Base-by-base conservation (phyloP, 1,140 invertebrate species). In the Hylaeus volcanicus region DNA sequence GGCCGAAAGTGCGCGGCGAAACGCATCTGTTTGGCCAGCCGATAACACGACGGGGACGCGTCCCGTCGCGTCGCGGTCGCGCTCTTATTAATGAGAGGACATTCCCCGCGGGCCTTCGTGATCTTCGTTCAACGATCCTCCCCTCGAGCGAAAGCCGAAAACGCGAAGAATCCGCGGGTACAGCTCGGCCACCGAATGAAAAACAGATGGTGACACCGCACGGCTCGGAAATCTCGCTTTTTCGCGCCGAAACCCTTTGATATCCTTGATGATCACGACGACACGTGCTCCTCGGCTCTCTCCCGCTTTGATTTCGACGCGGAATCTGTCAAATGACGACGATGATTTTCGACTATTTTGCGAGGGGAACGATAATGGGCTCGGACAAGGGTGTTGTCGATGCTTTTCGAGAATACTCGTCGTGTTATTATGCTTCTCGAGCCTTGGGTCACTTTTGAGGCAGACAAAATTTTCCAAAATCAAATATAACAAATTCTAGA, bases 141-240 rank as follows among this genome's bases (percentile, higher is more conserved):
- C 71, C 63, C 4, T 43, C 76, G 79, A 74, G 53, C 66, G 76
- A 75, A 69, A 80, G 55, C 3, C 72, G 63, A 68, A 80, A 75
- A 80, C 75, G 76, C 78, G 71, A 84, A 88, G 87, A 87, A 89
- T 89, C 86, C 84, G 78, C 81, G 63, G 5, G 45, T 60, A 73
- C 78, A 55, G 74, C 60, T 68, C 53, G 55, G 74, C 43, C 43
- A 63, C 51, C 80, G 84, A 77, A 88, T 89, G 87, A 88, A 89
- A 88, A 89, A 89, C 88, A 88, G 86, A 88, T 88, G 88, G 79
- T 80, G 84, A 39, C 64, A 75, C 83, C 81, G 84, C 26, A 70
- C 70, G 26, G 14, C 26, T 41, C 26, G 12, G 77, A 79, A 74
- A 65, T 73, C 43, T 65, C 56, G 56, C 55, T 75, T 80, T 80